Evolutionary conservation across 2,797 vertebrate species (phyloP), one percentile per base, ranked within the genome.

Genomic region (Lepilemur ruficaudatus): DNA sequence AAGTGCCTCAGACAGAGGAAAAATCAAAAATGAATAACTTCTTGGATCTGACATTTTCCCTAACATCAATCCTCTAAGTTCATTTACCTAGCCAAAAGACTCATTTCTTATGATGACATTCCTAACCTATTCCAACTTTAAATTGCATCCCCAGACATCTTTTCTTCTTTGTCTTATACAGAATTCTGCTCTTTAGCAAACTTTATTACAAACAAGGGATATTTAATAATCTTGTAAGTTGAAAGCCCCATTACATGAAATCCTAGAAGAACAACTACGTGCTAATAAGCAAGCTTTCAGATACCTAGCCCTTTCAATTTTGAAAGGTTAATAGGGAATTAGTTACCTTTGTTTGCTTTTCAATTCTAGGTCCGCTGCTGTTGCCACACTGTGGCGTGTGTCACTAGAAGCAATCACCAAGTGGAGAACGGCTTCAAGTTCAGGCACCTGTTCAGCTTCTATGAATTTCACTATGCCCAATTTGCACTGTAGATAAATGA

Each of bases 401-500:
- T 99, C 99, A 55, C 99, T 99, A 82, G 99, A 99, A 2, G 99
- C 99, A 80, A 99, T 99, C 84, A 99, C 99, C 97, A 99, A 98
- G 98, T 99, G 99, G 97, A 99, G 99, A 95, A 99, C 99, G 0
- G 99, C 99, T 98, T 99, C 99, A 48, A 99, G 99, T 96, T 99
- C 99, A 6, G 99, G 99, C 57, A 99, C 99, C 98, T 99, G 99
- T 95, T 99, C 99, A 7, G 99, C 99, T 98, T 99, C 99, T 73
- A 99, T 99, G 98, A 99, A 99, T 97, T 99, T 99, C 97, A 99
- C 99, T 83, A 99, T 99, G 23, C 99, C 99, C 98, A 99, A 97
- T 92, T 99, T 99, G 98, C 99, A 99, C 99, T 99, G 98, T 87
- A 96, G 22, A 97, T 85, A 57, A 97, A 67, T 25, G 48, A 95